Conservation (phyloP, 2,888 invertebrate species). For the Chymomyza amoena region DNA sequence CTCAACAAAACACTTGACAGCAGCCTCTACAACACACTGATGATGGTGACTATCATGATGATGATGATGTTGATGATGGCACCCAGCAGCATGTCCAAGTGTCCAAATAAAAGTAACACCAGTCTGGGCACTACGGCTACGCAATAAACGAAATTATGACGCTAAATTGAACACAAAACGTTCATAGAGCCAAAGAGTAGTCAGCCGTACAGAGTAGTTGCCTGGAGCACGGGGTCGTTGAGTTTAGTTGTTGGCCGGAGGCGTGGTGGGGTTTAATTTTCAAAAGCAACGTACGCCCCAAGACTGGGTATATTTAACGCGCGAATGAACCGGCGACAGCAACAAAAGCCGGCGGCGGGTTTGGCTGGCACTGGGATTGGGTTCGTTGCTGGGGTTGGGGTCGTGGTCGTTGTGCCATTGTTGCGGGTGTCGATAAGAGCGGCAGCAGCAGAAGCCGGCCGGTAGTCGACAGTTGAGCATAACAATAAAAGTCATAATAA, state of each 20-base stretch:
- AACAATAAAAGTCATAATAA: conserved; percentile 75
- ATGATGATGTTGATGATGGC: background rate
- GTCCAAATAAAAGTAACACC: conserved; percentile 43
- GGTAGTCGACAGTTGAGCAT: conserved; percentile 34
- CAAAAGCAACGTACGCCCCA: conserved; percentile 32
- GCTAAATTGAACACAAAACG: conserved; percentile 74
- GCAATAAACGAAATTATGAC: conserved; percentile 73
- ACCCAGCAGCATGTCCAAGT: background rate
- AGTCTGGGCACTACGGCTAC: conserved; percentile 43
- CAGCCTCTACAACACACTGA: conserved; percentile 3
- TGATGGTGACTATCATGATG: background rate
- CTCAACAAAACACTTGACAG: conserved; percentile 73
- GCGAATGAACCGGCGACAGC: conserved; percentile 54
- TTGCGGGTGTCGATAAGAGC: conserved; percentile 49
- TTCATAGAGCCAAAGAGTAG: conserved; percentile 49
- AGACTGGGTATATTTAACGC: conserved; percentile 55
- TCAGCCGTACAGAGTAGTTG: conserved; percentile 18
- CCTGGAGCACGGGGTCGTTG: background rate
- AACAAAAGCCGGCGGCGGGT: conserved; percentile 35
- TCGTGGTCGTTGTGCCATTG: conserved; percentile 38
- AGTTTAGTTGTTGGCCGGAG: conserved; percentile 11
- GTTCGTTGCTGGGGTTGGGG: conserved; percentile 13
- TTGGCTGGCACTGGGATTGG: conserved; percentile 31
- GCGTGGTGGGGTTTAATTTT: conserved; percentile 38
- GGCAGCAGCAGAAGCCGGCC: conserved; percentile 18